Evolutionary conservation across 2,113 vertebrate genomes (phyloP), one percentile per base, ranked within the genome.

Genomic region (Gila orcuttii): DNA sequence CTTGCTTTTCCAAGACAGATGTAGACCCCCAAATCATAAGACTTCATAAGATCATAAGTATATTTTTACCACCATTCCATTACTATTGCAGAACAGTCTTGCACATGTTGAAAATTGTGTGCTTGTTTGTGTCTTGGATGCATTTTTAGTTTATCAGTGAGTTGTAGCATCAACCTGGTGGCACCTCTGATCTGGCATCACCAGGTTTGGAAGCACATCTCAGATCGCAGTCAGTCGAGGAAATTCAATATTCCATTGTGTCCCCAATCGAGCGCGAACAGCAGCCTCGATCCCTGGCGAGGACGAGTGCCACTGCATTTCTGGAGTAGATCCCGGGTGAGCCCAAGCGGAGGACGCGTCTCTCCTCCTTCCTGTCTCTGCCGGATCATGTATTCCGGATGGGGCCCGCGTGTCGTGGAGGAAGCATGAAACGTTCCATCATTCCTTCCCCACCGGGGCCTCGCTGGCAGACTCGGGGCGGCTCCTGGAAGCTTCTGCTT

Each of bases 251-350:
- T 84, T 79, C 52, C 64, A 77, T 82, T 87, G 83, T 82, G 55
- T 74, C 79, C 79, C 33, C 50, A 39, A 31, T 71, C 21, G 39
- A 60, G 83, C 52, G 13, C 25, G 59, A 85, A 57, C 75, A 73
- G 23, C 47, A 45, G 76, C 82, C 66, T 69, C 81, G 12, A 25
- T 64, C 71, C 36, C 66, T 66, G 82, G 50, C 23, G 60, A 42
- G 64, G 45, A 47, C 33, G 57, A 64, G 75, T 50, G 47, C 33
- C 21, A 21, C 64, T 74, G 52, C 31, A 59, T 87, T 88, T 78
- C 79, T 86, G 84, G 84, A 85, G 79, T 68, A 85, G 83, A 45
- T 85, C 87, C 87, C 87, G 45, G 60, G 78, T 71, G 83, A 82
- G 69, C 76, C 36, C 21, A 31, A 75, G 68, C n/a, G 76, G 79